Evolutionary conservation across 1,140 invertebrate genomes (phyloP).

Genomic region (Chionoecetes opilio): DNA sequence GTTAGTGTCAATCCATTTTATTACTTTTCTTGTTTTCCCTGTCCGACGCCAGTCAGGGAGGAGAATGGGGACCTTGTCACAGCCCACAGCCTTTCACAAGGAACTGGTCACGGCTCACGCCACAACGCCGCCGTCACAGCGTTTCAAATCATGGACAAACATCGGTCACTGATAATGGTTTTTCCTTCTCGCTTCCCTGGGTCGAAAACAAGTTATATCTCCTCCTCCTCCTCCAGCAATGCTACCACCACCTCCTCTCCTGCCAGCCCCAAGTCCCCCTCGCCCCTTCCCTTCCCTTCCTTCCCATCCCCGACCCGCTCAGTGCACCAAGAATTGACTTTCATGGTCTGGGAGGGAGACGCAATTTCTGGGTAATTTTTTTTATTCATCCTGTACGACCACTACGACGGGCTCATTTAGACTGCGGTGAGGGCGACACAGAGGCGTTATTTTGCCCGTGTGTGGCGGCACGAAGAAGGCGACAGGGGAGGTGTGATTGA

Average conservation of each 20-base stretch:
- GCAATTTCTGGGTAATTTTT: slow-evolving; percentile 1
- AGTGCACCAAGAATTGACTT: neutral
- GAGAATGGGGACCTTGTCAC: too few relatives aligned
- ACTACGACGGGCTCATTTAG: slow-evolving; percentile 13
- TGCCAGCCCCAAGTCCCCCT: neutral
- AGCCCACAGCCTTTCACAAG: too few relatives aligned
- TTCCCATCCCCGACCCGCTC: neutral
- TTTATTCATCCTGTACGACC: neutral
- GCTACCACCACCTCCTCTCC: neutral
- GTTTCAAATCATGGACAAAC: neutral
- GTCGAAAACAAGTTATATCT: neutral
- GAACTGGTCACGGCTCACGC: neutral
- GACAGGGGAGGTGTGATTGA: neutral
- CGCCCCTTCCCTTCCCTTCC: neutral
- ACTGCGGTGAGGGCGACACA: neutral
- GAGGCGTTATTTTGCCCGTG: neutral
- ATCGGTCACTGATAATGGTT: neutral
- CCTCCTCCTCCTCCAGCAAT: neutral
- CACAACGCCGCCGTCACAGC: neutral
- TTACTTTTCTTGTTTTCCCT: too few relatives aligned
- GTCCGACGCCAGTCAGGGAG: too few relatives aligned
- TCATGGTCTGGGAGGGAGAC: neutral
- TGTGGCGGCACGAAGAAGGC: neutral
- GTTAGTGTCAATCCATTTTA: too few relatives aligned
- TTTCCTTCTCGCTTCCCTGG: neutral